Conservation (phyloP, 2,797 vertebrate species). For the Rhynchotus rufescens region DNA sequence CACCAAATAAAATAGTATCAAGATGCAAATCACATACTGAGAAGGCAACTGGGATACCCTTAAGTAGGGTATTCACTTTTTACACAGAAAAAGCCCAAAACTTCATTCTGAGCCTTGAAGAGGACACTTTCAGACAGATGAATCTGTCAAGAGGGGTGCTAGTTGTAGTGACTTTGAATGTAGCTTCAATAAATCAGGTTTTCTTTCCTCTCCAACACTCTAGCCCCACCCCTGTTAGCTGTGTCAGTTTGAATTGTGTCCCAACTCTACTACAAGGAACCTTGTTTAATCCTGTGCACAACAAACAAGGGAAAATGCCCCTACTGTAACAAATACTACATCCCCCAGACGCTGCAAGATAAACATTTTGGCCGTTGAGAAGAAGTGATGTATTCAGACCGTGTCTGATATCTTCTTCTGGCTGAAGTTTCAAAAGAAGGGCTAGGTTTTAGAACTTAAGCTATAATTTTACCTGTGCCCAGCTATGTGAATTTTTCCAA, state of each 20-base stretch:
- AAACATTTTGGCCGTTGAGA: not conserved
- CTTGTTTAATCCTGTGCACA: not conserved
- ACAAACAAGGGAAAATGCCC: not conserved
- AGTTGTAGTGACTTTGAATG: not conserved
- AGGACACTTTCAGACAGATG: not conserved
- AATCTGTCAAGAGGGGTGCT: not conserved
- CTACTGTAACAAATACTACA: rapidly evolving
- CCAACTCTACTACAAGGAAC: not conserved
- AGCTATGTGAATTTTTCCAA: not conserved
- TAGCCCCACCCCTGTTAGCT: not conserved
- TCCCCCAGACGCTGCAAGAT: not conserved
- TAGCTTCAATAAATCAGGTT: not conserved
- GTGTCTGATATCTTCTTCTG: not conserved
- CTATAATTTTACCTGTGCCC: not conserved
- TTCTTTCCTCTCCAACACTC: not conserved
- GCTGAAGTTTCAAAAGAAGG: not conserved
- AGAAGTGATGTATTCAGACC: not conserved
- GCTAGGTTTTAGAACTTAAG: not conserved
- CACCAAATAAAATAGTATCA: not conserved
- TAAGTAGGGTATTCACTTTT: not conserved
- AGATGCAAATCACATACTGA: not conserved
- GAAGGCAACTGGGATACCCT: not conserved
- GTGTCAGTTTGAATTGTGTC: not conserved
- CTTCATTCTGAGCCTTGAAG: not conserved
- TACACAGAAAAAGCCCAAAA: not conserved